Base-by-base conservation (phyloP, 92 coral and sea anemone genomes). In the Phymanthus crucifer region DNA sequence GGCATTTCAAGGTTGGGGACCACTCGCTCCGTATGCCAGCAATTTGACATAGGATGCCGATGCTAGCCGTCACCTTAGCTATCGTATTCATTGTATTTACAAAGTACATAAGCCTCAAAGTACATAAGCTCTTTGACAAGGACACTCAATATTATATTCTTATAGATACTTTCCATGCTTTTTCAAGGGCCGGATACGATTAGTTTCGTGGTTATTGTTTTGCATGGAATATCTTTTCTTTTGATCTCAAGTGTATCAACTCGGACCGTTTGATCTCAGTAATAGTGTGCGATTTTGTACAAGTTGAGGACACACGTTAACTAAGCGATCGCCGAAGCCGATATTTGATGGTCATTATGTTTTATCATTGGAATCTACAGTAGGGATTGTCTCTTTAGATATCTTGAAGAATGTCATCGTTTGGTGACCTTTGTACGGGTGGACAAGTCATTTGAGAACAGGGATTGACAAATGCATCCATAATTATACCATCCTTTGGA, bases 161-260 rank as follows among this genome's bases (percentile, higher is more conserved):
- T 8, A 61, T n/a, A 27, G 68, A 61, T 12, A 27, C 4, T 27
- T 61, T 61, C 68, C 75, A 40, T 36, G 21, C 21, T 36, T 36
- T 21, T 71, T 74, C 66, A 48, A 74, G 78, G 37, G 66, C 78
- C 78, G 78, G 78, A 74, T 74, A 33, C 31, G 78, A 74, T 74
- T 74, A 74, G 40, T 74, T 26, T 40, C 43, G 34, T 72, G 34
- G 23, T 40, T 46, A 72, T 72, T 27, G 33, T 72, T 40, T 14
- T 72, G 23, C 32, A 13, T 27, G 16, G 57, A n/a, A 29, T 27
- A 46, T 47, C 32, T 29, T 46, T 57, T 74, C 3, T 47, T 1
- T 61, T 61, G 32, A 61, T 34, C 68, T 61, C 68, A 23, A 57
- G 57, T 50, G 29, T 34, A n/a, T 74, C 65, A 29, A 18, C 64